Percentiles rank a stretch among this genome's conserved stretches.
Conservation (phyloP, 1,140 invertebrate genomes). For the Microplitis demolitor region DNA sequence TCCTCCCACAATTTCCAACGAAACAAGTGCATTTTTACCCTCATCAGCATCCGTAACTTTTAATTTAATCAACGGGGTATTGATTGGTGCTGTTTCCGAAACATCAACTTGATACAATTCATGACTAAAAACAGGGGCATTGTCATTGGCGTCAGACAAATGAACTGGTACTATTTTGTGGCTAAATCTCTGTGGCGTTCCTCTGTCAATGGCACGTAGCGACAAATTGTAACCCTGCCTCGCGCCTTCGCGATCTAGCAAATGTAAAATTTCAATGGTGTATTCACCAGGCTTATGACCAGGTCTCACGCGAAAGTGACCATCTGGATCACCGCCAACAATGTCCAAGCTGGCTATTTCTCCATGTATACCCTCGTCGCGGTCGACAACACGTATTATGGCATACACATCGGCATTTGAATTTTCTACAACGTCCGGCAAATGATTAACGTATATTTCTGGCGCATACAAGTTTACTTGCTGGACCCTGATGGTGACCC, state of each 20-base stretch:
- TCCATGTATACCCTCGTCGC: slow-evolving; percentile 83
- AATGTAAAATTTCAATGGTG: slow-evolving; percentile 76
- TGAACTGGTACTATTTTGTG: slow-evolving; percentile 78
- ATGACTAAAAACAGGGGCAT: slow-evolving; percentile 85
- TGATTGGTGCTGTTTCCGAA: slow-evolving; percentile 85
- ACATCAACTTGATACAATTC: slow-evolving; percentile 88
- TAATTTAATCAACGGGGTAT: slow-evolving; percentile 84
- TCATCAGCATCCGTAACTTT: slow-evolving; percentile 85
- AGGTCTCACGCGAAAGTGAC: slow-evolving; percentile 78
- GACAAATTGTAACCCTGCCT: slow-evolving; percentile 86
- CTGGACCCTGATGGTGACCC: slow-evolving; percentile 76
- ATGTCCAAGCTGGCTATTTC: slow-evolving; percentile 84
- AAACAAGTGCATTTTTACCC: slow-evolving; percentile 81
- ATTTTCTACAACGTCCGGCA: slow-evolving; percentile 83
- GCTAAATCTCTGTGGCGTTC: slow-evolving; percentile 75
- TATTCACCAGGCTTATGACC: slow-evolving; percentile 68
- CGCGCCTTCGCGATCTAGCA: slow-evolving; percentile 76
- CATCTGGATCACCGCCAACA: slow-evolving; percentile 84
- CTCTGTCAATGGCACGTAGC: slow-evolving; percentile 81
- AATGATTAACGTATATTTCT: slow-evolving; percentile 77
- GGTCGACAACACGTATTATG: slow-evolving; percentile 83
- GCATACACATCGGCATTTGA: slow-evolving; percentile 88
- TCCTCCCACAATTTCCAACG: slow-evolving; percentile 88
- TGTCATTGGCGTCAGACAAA: slow-evolving; percentile 83
- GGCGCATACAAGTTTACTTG: slow-evolving; percentile 88